Percentiles rank a stretch among this genome's conserved stretches.
Conservation (phyloP, 2,797 vertebrate species). For the Myiothlypis chrysogaster region DNA sequence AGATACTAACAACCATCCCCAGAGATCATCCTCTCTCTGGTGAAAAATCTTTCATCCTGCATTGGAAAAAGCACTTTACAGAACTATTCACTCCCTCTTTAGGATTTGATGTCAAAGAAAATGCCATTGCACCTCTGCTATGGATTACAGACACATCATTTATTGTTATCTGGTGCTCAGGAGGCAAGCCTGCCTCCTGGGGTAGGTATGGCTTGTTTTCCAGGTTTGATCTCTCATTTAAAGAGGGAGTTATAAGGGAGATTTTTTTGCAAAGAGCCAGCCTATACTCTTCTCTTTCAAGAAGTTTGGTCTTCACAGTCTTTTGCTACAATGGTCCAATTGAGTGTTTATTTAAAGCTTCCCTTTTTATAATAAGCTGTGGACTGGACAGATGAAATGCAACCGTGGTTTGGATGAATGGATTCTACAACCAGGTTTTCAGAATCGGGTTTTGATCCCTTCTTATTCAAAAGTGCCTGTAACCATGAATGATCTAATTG, state of each 20-base stretch:
- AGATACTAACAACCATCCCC: neutral
- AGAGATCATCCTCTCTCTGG: neutral
- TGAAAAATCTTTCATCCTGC: slow-evolving; percentile 1
- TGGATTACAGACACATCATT: slow-evolving; percentile 53
- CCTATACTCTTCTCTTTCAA: neutral
- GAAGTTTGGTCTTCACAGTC: neutral
- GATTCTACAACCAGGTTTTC: neutral
- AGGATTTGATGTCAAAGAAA: slow-evolving; percentile 40
- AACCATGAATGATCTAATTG: slow-evolving; percentile 1
- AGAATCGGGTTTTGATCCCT: slow-evolving; percentile 2
- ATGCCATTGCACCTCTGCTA: slow-evolving; percentile 30
- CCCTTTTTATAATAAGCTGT: neutral
- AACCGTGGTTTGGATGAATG: neutral
- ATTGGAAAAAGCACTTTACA: slow-evolving; percentile 6
- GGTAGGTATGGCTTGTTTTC: neutral
- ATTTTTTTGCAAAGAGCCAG: neutral
- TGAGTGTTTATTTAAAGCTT: neutral
- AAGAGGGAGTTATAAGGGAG: neutral
- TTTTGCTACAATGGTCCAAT: neutral
- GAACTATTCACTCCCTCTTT: neutral
- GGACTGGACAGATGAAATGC: neutral
- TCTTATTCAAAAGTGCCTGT: neutral
- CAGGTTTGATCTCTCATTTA: neutral
- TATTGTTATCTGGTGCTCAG: slow-evolving; percentile 23
- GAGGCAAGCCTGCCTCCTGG: slow-evolving; percentile 14